Percentiles rank a stretch among this genome's conserved stretches.
phyloP scores from a whole-genome alignment of 1,140 invertebrate species.

The Anastrepha obliqua region DNA sequence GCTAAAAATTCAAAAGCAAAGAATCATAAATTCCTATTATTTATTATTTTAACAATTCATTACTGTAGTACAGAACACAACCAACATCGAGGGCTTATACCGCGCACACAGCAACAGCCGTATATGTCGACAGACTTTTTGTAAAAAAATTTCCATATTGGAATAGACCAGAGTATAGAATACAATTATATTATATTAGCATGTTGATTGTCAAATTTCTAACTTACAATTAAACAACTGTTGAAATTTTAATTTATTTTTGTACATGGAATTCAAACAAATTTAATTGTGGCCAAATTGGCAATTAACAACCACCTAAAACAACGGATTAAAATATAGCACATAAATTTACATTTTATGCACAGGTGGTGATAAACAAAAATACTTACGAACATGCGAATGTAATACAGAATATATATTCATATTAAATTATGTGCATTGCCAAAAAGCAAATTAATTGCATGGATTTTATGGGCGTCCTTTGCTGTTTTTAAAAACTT shows the following conservation, averaged over 20 bases:
- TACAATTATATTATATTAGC: too few species aligned
- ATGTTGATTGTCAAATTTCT: slow-evolving; percentile 14
- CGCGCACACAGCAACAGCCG: too few species aligned
- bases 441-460: background rate
- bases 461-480: background rate
- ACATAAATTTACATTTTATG: background rate
- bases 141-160: too few species aligned
- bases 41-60: too few species aligned
- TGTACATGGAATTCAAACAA: background rate
- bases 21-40: too few species aligned
- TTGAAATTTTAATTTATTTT: slow-evolving; percentile 48
- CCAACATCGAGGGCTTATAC: too few species aligned
- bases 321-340: background rate
- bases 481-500: background rate
- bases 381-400: too few species aligned
- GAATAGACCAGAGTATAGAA: too few species aligned
- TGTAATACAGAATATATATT: too few species aligned
- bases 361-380: background rate
- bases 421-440: background rate
- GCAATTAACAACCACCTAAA: slow-evolving; percentile 23
- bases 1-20: too few species aligned
- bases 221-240: slow-evolving; percentile 30
- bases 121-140: too few species aligned
- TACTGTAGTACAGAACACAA: too few species aligned
- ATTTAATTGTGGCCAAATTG: slow-evolving; percentile 48